Evolutionary conservation across 2,888 invertebrate genomes (phyloP), one percentile per base, ranked within the genome.

Genomic region (Ormia ochracea): DNA sequence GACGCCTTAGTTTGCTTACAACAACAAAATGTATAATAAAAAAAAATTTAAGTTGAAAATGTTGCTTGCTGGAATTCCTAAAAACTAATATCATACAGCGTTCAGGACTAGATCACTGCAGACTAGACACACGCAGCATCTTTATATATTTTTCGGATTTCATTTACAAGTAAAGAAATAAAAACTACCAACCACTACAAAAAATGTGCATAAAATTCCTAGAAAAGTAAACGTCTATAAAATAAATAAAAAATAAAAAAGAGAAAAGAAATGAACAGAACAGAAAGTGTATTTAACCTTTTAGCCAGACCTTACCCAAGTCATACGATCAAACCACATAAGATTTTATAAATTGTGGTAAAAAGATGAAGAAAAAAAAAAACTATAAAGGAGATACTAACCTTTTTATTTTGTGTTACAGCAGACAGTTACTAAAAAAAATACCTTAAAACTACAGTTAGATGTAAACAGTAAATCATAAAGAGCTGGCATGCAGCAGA

Each of bases 391-490:
- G 59, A 75, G 75, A 75, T 75, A 68, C 66, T 50, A 70, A 75
- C 75, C 75, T 68, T 75, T 75, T 76, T 65, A 45, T 68, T 63
- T 56, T 77, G 31, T 75, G 48, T 76, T 70, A 52, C 26, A 56
- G 31, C 66, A 66, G 54, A 59, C 68, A 65, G 41, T 66, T 69
- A 66, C 69, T 31, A 69, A 81, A 69, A 54, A 68, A 45, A 43
- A 54, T n/a, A 36, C 52, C 52, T 48, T 75, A 84, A 82, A 87
- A 87, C 66, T 76, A 80, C 80, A 80, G 80, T 80, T 80, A 88
- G 88, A 87, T 88, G 86, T 87, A 87, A 83, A 85, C 84, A 87
- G 87, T 88, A 87, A 87, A 87, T 87, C 87, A 87, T 87, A 87
- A 86, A 76, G 63, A 68, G 54, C 66, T 73, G 72, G 72, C 76